Evolutionary conservation across 2,797 vertebrate species (phyloP), one percentile per base, ranked within the genome.

Genomic region (Malurus splendens): DNA sequence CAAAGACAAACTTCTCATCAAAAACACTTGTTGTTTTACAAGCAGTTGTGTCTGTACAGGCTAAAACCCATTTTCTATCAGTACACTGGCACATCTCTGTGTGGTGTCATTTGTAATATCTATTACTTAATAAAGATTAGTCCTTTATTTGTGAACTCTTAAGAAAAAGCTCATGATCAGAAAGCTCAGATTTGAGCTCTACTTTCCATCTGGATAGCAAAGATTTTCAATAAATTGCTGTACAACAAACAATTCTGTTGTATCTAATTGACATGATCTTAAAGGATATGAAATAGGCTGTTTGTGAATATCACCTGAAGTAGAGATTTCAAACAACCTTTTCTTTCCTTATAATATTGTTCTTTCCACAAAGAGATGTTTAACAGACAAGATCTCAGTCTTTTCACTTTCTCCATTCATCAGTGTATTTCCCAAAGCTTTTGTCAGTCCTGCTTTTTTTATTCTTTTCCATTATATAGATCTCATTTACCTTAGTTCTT

Each of bases 21-120:
- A 92, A 95, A 92, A 54, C 68, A 32, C 7, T 90, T 83, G 32
- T 65, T 91, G 52, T 86, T 95, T 88, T 86, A 90, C 65, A 85
- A 66, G 78, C 30, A 81, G 30, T 77, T 39, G 20, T 78, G 64
- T 92, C 17, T 62, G 30, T 70, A 72, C 39, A 92, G 67, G 48
- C 50, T 82, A 82, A 62, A 92, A 81, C 23, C 3, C 7, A 20
- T 61, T 84, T 57, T 25, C 16, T 20, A 25, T 70, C 60, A 62
- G 18, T 38, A 57, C 10, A n/a, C 2, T 67, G n/a, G 7, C n/a
- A 50, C 24, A 30, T 55, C 24, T 72, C 33, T 52, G 7, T 50
- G 56, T 59, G 33, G 14, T 66, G 27, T n/a, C 5, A 54, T 64
- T 61, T 89, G 42, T 42, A 57, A 50, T 59, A 62, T 42, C 44